A percentile compares a stretch with the other conserved stretches of the same genome.
These are phyloP conservation scores for Eupeodes latifasciatus DNA, from an alignment of 2,888 invertebrate species.

Conservation along the genomic window DNA sequence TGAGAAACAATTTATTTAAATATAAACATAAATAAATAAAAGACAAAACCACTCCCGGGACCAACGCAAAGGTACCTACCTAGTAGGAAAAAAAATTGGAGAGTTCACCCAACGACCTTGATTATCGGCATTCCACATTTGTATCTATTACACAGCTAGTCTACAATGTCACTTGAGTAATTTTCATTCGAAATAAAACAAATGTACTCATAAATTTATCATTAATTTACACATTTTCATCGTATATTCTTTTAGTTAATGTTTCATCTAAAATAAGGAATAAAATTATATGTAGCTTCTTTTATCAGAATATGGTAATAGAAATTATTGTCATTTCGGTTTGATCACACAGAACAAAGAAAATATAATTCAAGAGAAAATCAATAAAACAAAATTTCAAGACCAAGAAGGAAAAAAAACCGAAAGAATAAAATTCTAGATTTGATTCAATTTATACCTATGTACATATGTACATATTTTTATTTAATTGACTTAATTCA, in stretches of 20 bases:
- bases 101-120: constrained; percentile 45
- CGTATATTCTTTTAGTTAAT: too few relatives aligned
- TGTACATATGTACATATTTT: too few relatives aligned
- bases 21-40: not conserved
- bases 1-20: not conserved
- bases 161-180: too few relatives aligned
- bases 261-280: too few relatives aligned
- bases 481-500: not conserved
- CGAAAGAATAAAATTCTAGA: constrained; percentile 1
- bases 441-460: not conserved
- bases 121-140: constrained; percentile 40
- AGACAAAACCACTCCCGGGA: constrained; percentile 37
- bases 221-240: too few relatives aligned
- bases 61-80: constrained; percentile 11
- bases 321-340: not conserved
- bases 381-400: constrained; percentile 66
- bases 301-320: not conserved
- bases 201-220: not conserved
- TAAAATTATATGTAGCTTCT: not conserved
- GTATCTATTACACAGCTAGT: not conserved
- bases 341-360: constrained; percentile 48
- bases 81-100: not conserved
- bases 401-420: constrained; percentile 37
- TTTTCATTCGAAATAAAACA: constrained; percentile 20
- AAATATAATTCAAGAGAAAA: constrained; percentile 49